phyloP scores from a whole-genome alignment of 2,888 invertebrate species.

The Sarcophaga subvicina region DNA sequence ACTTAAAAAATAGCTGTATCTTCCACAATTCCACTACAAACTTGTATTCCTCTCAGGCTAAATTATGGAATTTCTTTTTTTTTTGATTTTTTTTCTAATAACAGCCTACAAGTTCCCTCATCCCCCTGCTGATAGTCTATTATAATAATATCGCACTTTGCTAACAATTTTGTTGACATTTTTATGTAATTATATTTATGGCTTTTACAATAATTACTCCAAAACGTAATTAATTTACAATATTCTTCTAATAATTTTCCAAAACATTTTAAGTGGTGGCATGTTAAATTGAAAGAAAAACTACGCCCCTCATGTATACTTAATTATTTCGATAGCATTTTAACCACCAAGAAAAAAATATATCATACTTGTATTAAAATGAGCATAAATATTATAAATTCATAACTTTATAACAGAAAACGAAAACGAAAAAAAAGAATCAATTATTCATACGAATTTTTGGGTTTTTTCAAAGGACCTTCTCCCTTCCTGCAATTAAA shows the following conservation, averaged over 20 bases:
- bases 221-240: conserved; percentile 51
- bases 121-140: not conserved
- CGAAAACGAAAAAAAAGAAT: conserved; percentile 20
- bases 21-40: too few species aligned
- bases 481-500: conserved; percentile 1
- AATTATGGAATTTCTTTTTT: not conserved
- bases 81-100: not conserved
- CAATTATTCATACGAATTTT: conserved; percentile 47
- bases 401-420: conserved; percentile 53
- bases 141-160: conserved; percentile 43
- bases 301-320: conserved; percentile 1
- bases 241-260: conserved; percentile 50
- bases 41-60: too few species aligned
- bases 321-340: conserved; percentile 54
- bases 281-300: conserved; percentile 39
- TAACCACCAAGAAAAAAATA: not conserved
- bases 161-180: conserved; percentile 60
- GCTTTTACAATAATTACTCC: conserved; percentile 63
- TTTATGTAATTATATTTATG: conserved; percentile 66
- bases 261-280: conserved; percentile 43
- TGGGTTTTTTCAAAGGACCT: not conserved
- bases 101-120: not conserved
- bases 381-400: conserved; percentile 59
- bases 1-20: too few species aligned
- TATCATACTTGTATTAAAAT: not conserved